Evolutionary conservation across 1,140 invertebrate genomes (phyloP), one percentile per base, ranked within the genome.

Genomic region (Gonioctena quinquepunctata): DNA sequence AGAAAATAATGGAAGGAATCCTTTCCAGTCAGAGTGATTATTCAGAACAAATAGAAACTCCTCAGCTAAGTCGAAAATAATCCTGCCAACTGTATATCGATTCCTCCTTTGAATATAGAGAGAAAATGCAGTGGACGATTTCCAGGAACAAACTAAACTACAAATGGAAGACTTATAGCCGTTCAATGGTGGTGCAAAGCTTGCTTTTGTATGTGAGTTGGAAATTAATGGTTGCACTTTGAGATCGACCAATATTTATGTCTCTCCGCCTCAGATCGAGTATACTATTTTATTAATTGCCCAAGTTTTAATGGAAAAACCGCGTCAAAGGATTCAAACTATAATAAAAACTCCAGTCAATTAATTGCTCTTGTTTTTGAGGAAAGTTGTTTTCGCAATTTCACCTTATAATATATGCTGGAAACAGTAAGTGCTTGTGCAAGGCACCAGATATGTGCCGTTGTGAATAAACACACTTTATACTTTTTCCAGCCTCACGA

Each of bases 231-330:
- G 33, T 2, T n/a, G 33, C 33, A 42, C 33, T 42, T 42, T 42
- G 16, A n/a, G 3, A 42, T 13, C 11, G 8, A n/a, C 33, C 33
- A 42, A 42, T 42, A 42, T 42, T 42, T 42, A 42, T 42, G 33
- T 42, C 33, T 42, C 33, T n/a, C 16, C 33, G 16, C 16, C 13
- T n/a, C 33, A 42, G 8, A 42, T 42, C 33, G 33, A 42, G 16
- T 3, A 42, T 42, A n/a, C 33, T 42, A n/a, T 42, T 42, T 42
- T 11, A 56, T 56, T 56, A 56, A 56, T 56, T 56, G 52, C 22
- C 52, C 16, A 56, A 56, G 18, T 56, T 56, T 56, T 56, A 56
- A 56, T 56, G 52, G 52, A 56, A 19, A 56, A 56, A 56, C 22
- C 19, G 19, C 6, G 52, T 56, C 52, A 13, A 19, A 21, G 11